Evolutionary conservation across 1,140 invertebrate genomes (phyloP), one percentile per base, ranked within the genome.

Genomic region (Elymnias hypermnestra): DNA sequence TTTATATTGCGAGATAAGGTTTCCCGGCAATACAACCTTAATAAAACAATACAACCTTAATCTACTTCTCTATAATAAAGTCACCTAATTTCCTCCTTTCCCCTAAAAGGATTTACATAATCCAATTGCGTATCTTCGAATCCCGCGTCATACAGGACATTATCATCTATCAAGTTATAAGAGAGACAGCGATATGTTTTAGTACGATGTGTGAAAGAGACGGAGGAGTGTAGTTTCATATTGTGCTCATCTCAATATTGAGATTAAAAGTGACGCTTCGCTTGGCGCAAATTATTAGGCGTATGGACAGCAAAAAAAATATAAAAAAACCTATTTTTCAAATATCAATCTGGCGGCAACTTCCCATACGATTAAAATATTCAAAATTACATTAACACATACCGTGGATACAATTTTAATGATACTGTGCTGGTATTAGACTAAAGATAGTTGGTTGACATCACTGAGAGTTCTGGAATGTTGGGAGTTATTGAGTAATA

Each of bases 171-270:
- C 29, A 53, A 46, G 43, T 46, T 48, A 41, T n/a, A 29, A 41
- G 19, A 10, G 17, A 13, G 47, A 43, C 15, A 9, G 23, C 13
- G 10, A 23, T 39, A 44, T 22, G 10, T 5, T 9, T 9, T 13
- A 17, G 5, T 31, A 9, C 3, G 2, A 19, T 8, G 72, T 40
- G 22, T 3, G 60, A 60, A 53, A 46, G 66, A 58, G 48, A 57
- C 37, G 38, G 35, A 10, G 40, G 13, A 46, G 38, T 62, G 72
- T 74, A 74, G 68, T 75, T 72, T 68, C 69, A 70, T 72, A 77
- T 77, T 81, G 73, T 82, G 62, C 74, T 78, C 74, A 77, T 78
- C 77, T 77, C 72, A 82, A 82, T 82, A 82, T 78, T 78, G 74
- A 82, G 77, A 82, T 82, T 82, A 82, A 82, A 82, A 82, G 74